Percentiles rank a stretch among this genome's conserved stretches.
Evolutionary conservation across 2,797 vertebrate species (phyloP).

Genomic region (Bovichtus diacanthus): DNA sequence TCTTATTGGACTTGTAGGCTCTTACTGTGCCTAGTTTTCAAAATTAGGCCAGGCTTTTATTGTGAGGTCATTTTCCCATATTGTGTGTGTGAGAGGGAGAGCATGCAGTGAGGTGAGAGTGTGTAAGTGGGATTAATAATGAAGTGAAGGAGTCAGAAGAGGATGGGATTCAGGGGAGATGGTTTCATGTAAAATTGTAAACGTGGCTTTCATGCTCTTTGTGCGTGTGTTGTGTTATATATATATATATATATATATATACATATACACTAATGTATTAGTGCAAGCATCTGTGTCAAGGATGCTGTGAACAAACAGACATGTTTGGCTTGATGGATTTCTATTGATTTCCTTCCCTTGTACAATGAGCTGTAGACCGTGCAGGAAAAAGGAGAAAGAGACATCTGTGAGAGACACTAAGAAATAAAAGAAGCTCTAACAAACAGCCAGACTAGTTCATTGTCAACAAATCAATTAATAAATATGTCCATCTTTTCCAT

Average conservation of each 20-base stretch:
- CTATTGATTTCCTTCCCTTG: slow-evolving; percentile 76
- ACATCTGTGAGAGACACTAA: slow-evolving; percentile 56
- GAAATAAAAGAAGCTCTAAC: slow-evolving; percentile 41
- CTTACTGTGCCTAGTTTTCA: slow-evolving; percentile 36
- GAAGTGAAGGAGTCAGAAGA: slow-evolving; percentile 56
- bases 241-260: slow-evolving; percentile 9
- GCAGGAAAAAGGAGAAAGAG: slow-evolving; percentile 7
- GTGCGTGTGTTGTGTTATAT: slow-evolving; percentile 11
- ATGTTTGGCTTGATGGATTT: slow-evolving; percentile 68
- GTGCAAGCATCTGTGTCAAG: slow-evolving; percentile 60
- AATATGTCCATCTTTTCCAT: slow-evolving; percentile 28
- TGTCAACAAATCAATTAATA: slow-evolving; percentile 40
- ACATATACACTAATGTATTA: slow-evolving; percentile 15
- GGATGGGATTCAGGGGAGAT: slow-evolving; percentile 49
- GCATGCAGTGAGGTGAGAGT: slow-evolving; percentile 44
- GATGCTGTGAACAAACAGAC: slow-evolving; percentile 60
- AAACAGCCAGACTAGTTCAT: slow-evolving; percentile 34
- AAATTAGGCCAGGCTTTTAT: slow-evolving; percentile 37
- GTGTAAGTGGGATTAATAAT: slow-evolving; percentile 76
- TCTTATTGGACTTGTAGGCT: slow-evolving; percentile 29
- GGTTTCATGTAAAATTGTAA: slow-evolving; percentile 35
- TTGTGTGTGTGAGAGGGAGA: background rate
- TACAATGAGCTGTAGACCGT: slow-evolving; percentile 56
- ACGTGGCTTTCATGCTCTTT: slow-evolving; percentile 25
- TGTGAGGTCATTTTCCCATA: slow-evolving; percentile 15